Conservation (phyloP, 2,797 vertebrate genomes). For the Loriculus beryllinus region DNA sequence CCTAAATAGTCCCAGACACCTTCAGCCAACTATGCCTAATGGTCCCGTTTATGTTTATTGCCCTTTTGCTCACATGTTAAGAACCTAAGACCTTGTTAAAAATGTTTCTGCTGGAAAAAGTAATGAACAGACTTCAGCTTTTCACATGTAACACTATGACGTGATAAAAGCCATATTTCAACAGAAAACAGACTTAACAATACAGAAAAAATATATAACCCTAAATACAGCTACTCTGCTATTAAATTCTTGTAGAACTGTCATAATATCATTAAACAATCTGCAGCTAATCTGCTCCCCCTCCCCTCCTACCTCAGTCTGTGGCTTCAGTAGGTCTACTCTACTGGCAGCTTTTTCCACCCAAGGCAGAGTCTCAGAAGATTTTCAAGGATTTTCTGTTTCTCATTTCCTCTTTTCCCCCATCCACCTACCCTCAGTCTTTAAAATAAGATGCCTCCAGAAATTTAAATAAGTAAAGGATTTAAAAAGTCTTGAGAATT, state of each 20-base stretch:
- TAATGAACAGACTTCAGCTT: neutral
- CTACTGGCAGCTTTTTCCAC: fast-evolving
- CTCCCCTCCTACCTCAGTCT: neutral
- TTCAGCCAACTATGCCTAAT: neutral
- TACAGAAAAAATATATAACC: neutral
- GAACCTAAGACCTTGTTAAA: neutral
- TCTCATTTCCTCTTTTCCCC: neutral
- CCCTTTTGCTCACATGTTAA: neutral
- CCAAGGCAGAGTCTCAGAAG: neutral
- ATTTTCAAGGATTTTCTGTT: neutral
- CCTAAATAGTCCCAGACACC: too few relatives aligned
- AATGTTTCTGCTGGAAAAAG: neutral
- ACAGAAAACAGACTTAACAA: neutral
- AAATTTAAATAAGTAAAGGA: neutral
- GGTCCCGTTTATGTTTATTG: neutral
- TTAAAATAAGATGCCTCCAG: neutral
- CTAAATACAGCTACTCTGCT: neutral
- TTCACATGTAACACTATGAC: neutral
- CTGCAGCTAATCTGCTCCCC: neutral
- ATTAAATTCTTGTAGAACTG: neutral
- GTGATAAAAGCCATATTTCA: neutral
- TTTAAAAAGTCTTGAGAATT: neutral
- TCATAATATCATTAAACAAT: neutral
- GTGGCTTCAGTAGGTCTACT: neutral
- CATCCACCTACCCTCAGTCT: neutral